phyloP scores from a whole-genome alignment of 2,797 vertebrate genomes.

The Anabacerthia variegaticeps region DNA sequence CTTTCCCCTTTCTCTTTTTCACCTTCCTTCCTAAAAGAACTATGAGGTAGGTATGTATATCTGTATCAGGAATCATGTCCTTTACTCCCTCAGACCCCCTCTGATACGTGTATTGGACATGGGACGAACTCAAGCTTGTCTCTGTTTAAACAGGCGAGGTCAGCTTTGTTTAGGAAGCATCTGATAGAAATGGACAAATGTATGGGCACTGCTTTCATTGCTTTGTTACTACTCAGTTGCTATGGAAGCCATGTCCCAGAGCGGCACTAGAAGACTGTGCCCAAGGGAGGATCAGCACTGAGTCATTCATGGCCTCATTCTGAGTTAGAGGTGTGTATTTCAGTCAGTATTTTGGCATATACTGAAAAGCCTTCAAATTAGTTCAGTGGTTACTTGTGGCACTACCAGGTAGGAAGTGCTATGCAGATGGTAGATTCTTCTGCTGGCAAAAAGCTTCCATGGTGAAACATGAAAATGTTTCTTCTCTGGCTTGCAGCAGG shows the following conservation, averaged over 20 bases:
- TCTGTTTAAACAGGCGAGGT: neutral
- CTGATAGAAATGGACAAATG: neutral
- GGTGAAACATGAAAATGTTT: neutral
- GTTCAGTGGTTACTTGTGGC: neutral
- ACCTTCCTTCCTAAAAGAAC: neutral
- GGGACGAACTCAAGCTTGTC: neutral
- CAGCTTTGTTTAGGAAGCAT: neutral
- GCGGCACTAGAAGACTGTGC: neutral
- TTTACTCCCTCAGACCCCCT: neutral
- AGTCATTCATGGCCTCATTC: neutral
- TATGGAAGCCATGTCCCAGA: neutral
- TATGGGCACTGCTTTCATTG: neutral
- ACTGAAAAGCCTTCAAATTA: neutral
- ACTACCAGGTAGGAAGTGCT: neutral
- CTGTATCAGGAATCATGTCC: neutral
- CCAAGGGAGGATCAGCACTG: neutral
- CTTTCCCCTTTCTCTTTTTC: neutral
- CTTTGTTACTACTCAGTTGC: neutral
- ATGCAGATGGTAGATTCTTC: neutral
- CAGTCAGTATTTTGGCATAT: neutral
- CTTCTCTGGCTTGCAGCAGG: neutral
- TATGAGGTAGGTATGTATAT: neutral
- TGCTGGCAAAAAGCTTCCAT: neutral
- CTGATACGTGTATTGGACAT: accelerated
- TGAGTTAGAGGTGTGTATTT: neutral